Evolutionary conservation across 2,888 invertebrate genomes (phyloP).

Genomic region (Epistrophella euchroma): DNA sequence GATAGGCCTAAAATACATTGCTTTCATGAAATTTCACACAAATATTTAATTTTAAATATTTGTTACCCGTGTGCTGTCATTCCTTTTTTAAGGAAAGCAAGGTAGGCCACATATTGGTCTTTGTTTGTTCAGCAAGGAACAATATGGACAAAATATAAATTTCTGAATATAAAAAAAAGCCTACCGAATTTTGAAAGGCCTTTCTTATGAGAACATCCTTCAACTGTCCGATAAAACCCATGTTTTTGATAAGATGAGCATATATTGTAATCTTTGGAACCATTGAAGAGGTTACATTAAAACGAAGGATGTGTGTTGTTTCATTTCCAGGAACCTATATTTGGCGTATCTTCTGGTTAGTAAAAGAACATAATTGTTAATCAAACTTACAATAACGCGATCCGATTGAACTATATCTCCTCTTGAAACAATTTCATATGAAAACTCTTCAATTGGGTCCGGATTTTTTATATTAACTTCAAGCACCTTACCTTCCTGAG

Average conservation of each 20-base stretch:
- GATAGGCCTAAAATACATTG: no score
- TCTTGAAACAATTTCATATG: conserved; percentile 91
- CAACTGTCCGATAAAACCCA: background rate
- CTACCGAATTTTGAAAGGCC: conserved; percentile 43
- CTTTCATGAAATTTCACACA: no score
- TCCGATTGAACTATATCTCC: conserved; percentile 92
- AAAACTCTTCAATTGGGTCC: conserved; percentile 89
- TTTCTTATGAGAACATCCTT: conserved; percentile 30
- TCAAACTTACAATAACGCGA: conserved; percentile 86
- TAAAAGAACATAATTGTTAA: background rate
- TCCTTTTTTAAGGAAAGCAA: no score
- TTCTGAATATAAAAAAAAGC: no score
- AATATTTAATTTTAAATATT: no score
- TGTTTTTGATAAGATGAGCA: conserved; percentile 10
- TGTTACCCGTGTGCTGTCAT: no score
- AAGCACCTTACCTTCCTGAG: conserved; percentile 88
- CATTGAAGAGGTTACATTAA: conserved; percentile 14
- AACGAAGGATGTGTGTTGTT: conserved; percentile 1
- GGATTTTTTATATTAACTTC: conserved; percentile 89
- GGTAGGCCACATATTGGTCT: no score
- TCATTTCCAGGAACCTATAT: conserved; percentile 54
- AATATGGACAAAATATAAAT: no score
- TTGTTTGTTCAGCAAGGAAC: no score
- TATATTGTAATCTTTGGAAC: no score
- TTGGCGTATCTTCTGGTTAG: background rate